Percentiles rank a stretch among this genome's conserved stretches.
Evolutionary conservation across 2,888 invertebrate species (phyloP).

Genomic region (Harpalus rufipes): DNA sequence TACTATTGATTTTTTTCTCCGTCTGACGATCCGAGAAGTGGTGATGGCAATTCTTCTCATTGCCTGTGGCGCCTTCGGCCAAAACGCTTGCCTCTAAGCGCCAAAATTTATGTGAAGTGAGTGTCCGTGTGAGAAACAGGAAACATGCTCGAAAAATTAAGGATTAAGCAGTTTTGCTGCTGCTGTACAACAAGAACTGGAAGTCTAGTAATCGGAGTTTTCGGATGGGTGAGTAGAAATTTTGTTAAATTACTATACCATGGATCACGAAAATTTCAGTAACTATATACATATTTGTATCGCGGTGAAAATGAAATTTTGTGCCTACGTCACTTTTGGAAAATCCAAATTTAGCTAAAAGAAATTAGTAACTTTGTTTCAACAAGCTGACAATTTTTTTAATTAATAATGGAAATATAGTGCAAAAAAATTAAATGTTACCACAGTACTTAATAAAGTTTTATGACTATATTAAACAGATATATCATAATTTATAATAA

Average conservation of each 20-base stretch:
- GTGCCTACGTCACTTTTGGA: too few species aligned
- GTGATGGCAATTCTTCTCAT: slow-evolving; percentile 47
- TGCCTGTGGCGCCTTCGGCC: slow-evolving; percentile 27
- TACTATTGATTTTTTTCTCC: slow-evolving; percentile 52
- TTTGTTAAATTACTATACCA: not conserved
- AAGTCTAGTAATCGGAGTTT: slow-evolving; percentile 57
- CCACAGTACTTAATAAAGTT: too few species aligned
- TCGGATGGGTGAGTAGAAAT: slow-evolving; percentile 55
- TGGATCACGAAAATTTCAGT: too few species aligned
- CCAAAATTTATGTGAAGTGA: slow-evolving; percentile 7
- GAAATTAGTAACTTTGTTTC: too few species aligned
- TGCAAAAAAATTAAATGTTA: too few species aligned
- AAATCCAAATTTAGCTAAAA: too few species aligned
- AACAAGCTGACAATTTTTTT: too few species aligned
- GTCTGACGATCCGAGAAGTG: slow-evolving; percentile 23
- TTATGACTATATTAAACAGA: too few species aligned
- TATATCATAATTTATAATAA: too few species aligned
- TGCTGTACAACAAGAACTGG: slow-evolving; percentile 57
- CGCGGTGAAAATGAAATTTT: too few species aligned
- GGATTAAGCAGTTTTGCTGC: slow-evolving; percentile 59
- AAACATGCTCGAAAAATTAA: slow-evolving; percentile 60
- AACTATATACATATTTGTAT: too few species aligned
- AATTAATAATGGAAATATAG: too few species aligned
- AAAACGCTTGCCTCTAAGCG: slow-evolving; percentile 1
- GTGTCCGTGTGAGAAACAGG: not conserved